Base-by-base conservation (phyloP, 2,888 invertebrate genomes). In the Megalurothrips usitatus region DNA sequence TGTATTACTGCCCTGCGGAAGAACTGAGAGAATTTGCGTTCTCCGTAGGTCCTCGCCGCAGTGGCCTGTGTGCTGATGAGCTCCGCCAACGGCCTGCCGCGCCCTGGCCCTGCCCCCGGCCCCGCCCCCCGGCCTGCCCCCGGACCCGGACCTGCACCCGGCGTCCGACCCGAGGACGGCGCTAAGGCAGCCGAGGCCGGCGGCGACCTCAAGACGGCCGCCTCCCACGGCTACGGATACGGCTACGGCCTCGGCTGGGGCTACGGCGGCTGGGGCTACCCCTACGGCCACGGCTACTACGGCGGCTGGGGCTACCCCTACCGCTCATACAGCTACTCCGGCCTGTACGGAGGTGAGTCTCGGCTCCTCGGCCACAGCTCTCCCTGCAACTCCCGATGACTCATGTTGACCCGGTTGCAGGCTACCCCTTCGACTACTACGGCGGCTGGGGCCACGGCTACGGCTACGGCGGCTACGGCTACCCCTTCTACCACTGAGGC, bases 401-500 rank as follows among this genome's bases (percentile, higher is more conserved):
- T n/a, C n/a, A 17, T 10, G 58, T 43, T 2, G 6, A n/a, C 58
- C 14, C n/a, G 58, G 58, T 75, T 75, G 68, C 68, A 75, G 68
- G 68, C 26, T 75, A 75, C 23, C 68, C 68, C 68, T 75, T 75
- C 68, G 68, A 75, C 68, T 75, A 75, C 58, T 58, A 58, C 58
- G 58, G 58, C 68, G 68, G 68, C 68, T 75, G 68, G 68, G 68
- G 68, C 68, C 26, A 75, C 68, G 68, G 68, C 68, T 75, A 75
- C 68, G 68, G 68, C n/a, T n/a, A n/a, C n/a, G n/a, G n/a, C 68
- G 68, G 68, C 68, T 68, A 68, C 68, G 68, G 68, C 23, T 75
- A 75, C 68, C 68, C 68, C 68, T 75, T 75, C 68, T 75, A 75
- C 58, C 58, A 58, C 68, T 75, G 68, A 75, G 10, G 23, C 23